A percentile compares a stretch with the other conserved stretches of the same genome.
Conservation (phyloP, 2,113 vertebrate species). For the Climacteris rufus region DNA sequence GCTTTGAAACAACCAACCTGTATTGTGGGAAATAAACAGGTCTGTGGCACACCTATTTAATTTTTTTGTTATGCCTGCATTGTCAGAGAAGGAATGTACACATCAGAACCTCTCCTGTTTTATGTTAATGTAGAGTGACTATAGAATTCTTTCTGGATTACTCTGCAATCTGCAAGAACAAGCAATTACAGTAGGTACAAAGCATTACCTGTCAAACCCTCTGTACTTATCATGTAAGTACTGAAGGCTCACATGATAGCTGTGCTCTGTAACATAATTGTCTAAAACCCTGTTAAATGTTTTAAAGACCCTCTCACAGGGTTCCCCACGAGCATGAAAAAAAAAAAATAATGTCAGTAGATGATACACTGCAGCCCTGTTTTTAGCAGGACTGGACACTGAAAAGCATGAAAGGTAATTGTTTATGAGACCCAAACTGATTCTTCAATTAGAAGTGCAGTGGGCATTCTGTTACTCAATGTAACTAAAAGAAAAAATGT, state of each 20-base stretch:
- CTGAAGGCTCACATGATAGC: background rate
- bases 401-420: background rate
- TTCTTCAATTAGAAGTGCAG: background rate
- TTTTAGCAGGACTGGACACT: background rate
- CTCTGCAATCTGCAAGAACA: background rate
- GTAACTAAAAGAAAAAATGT: background rate
- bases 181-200: background rate
- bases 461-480: background rate
- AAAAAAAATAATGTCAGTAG: background rate
- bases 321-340: background rate
- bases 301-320: background rate
- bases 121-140: background rate
- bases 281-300: background rate
- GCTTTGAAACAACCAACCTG: background rate
- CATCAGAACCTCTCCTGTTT: background rate
- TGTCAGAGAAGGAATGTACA: background rate
- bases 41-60: background rate
- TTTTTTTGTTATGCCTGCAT: background rate
- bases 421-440: background rate
- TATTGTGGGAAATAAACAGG: background rate
- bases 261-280: background rate
- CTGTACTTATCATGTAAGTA: background rate
- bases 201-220: background rate
- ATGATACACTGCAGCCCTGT: background rate
- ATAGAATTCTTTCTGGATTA: conserved; percentile 16